A percentile compares a stretch with the other conserved stretches of the same genome.
phyloP scores from a whole-genome alignment of 2,113 vertebrate species.

The Oxyruncus cristatus region DNA sequence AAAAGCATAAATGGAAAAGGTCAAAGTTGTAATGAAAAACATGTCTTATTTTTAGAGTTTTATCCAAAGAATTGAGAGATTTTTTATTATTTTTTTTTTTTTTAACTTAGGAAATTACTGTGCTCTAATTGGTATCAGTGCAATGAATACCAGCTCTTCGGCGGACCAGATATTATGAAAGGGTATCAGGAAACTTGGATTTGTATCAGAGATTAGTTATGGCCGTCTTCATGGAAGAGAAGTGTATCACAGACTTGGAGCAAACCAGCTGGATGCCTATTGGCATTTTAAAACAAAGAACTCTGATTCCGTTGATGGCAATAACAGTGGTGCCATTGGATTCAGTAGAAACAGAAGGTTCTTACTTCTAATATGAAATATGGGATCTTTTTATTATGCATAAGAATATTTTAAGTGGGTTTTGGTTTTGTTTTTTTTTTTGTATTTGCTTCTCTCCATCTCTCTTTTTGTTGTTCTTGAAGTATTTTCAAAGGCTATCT shows the following conservation, averaged over 20 bases:
- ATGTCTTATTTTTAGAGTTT: not conserved
- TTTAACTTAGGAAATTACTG: not conserved
- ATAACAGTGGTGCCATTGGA: not conserved
- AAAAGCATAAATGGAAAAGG: not conserved
- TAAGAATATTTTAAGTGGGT: not conserved
- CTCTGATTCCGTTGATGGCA: not conserved
- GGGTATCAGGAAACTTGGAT: slow-evolving; percentile 33
- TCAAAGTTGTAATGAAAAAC: not conserved
- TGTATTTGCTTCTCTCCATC: not conserved
- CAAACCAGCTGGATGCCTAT: slow-evolving; percentile 26
- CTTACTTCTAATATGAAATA: slow-evolving; percentile 14
- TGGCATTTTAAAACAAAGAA: slow-evolving; percentile 54
- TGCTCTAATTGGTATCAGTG: not conserved
- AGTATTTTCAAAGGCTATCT: slow-evolving; percentile 32
- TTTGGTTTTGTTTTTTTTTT: not conserved
- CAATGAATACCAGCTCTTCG: not conserved
- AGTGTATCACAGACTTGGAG: not conserved
- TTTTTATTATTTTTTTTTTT: not conserved
- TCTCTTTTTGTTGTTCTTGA: not conserved
- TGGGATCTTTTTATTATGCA: not conserved
- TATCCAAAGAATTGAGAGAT: not conserved
- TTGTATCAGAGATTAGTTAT: not conserved
- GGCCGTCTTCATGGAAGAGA: not conserved
- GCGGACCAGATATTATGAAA: not conserved
- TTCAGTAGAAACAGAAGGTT: slow-evolving; percentile 16